A percentile compares a stretch with the other conserved stretches of the same genome.
These are phyloP conservation scores for Drosophila greeni DNA, from an alignment of 2,888 invertebrate species.

Conservation along the genomic window DNA sequence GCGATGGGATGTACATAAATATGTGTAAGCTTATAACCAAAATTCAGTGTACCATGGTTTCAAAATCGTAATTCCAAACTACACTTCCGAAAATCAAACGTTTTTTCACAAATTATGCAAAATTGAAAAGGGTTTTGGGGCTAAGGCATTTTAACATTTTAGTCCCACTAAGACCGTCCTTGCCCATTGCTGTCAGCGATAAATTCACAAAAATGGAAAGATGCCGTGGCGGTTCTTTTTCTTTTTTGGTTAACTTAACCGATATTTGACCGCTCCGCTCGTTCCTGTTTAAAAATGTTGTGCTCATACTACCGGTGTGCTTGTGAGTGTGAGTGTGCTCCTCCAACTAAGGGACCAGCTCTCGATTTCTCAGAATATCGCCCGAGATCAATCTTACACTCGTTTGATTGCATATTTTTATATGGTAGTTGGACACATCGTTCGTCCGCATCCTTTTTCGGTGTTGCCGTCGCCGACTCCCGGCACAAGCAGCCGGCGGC, in stretches of 20 bases:
- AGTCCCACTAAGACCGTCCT: not conserved
- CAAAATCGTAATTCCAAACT: not conserved
- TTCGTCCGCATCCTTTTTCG: slow-evolving; percentile 69
- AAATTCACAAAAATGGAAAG: slow-evolving; percentile 45
- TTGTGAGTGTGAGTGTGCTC: slow-evolving; percentile 19
- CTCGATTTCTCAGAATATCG: slow-evolving; percentile 75
- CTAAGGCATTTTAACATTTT: not conserved
- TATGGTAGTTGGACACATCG: slow-evolving; percentile 69
- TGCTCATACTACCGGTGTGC: slow-evolving; percentile 18
- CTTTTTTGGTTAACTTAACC: slow-evolving; percentile 10
- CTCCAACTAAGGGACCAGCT: slow-evolving; percentile 42
- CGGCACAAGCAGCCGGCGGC: slow-evolving; percentile 32
- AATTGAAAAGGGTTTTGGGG: not conserved
- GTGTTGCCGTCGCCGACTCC: slow-evolving; percentile 43
- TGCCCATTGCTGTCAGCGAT: slow-evolving; percentile 47
- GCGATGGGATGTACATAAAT: not conserved
- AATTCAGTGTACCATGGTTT: not conserved
- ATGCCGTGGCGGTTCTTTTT: slow-evolving; percentile 14
- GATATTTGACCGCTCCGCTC: slow-evolving; percentile 25
- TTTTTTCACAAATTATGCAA: not conserved
- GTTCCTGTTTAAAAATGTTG: slow-evolving; percentile 39
- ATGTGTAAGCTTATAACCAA: not conserved
- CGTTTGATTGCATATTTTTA: slow-evolving; percentile 77
- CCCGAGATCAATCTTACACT: slow-evolving; percentile 75
- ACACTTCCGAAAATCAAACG: not conserved